Conservation (phyloP, 2,113 vertebrate species). For the Asarcornis scutulata region DNA sequence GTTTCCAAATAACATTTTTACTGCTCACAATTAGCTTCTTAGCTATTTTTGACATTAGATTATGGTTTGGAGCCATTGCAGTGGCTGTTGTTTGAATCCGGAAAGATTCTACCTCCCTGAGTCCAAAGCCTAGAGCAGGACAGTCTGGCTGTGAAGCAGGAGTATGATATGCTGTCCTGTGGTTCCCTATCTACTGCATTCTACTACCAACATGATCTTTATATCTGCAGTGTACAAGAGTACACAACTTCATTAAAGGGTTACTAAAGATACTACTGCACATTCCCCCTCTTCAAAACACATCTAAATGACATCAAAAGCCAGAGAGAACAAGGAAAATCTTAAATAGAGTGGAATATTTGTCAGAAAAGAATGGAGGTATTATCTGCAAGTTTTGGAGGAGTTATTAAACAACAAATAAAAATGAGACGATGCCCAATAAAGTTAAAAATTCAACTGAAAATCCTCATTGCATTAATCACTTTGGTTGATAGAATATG, state of each 20-base stretch:
- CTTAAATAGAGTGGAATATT: not conserved
- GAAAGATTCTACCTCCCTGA: not conserved
- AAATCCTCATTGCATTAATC: not conserved
- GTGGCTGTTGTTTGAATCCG: not conserved
- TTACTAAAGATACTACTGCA: not conserved
- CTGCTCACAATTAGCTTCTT: not conserved
- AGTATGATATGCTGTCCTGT: not conserved
- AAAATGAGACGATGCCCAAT: not conserved
- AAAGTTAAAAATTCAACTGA: not conserved
- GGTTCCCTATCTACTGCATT: not conserved
- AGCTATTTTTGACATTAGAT: not conserved
- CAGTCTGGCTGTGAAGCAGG: not conserved
- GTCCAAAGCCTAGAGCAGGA: not conserved
- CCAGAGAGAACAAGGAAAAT: not conserved
- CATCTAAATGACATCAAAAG: not conserved
- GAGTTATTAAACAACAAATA: not conserved
- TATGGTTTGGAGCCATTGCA: not conserved
- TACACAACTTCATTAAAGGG: not conserved
- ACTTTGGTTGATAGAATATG: fast-evolving
- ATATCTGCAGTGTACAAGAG: not conserved
- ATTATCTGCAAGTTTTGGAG: not conserved
- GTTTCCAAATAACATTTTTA: not conserved
- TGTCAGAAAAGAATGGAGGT: not conserved
- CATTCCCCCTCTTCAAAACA: not conserved
- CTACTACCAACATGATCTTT: not conserved